These are phyloP conservation scores for Cyanocitta stelleri DNA, from an alignment of 2,113 vertebrate genomes.

Conservation along the genomic window DNA sequence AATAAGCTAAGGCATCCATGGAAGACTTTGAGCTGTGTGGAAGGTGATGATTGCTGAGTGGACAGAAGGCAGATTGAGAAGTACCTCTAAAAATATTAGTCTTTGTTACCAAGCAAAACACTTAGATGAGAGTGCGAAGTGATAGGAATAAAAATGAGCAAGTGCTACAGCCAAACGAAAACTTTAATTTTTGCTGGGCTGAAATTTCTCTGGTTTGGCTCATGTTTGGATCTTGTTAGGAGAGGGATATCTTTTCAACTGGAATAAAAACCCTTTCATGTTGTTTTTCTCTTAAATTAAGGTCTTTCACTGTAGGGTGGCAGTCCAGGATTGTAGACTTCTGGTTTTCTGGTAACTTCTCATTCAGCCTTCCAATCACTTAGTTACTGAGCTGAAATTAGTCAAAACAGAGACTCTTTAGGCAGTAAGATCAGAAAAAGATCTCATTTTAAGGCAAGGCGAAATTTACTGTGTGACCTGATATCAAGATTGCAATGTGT, in stretches of 20 bases:
- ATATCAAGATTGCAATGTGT: background rate
- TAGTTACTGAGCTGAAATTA: background rate
- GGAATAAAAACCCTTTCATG: background rate
- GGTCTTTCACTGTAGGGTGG: background rate
- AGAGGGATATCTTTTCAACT: background rate
- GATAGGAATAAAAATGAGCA: constrained; percentile 4
- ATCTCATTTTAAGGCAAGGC: background rate
- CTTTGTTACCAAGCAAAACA: constrained; percentile 27
- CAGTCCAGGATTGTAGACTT: background rate
- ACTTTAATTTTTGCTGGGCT: background rate
- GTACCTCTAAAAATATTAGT: constrained; percentile 21
- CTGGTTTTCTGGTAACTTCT: background rate
- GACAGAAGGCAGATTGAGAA: background rate
- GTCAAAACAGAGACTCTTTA: background rate
- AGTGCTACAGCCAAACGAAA: background rate
- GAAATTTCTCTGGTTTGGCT: background rate
- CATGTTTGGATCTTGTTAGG: background rate
- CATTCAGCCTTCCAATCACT: background rate
- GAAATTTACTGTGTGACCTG: background rate
- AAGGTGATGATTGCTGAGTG: background rate
- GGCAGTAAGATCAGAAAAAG: background rate
- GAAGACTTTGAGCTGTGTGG: background rate
- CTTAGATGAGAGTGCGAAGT: background rate
- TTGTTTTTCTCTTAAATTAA: background rate
- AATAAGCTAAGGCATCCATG: background rate